phyloP scores from a whole-genome alignment of 2,888 invertebrate genomes.

The Cryptops parisi region DNA sequence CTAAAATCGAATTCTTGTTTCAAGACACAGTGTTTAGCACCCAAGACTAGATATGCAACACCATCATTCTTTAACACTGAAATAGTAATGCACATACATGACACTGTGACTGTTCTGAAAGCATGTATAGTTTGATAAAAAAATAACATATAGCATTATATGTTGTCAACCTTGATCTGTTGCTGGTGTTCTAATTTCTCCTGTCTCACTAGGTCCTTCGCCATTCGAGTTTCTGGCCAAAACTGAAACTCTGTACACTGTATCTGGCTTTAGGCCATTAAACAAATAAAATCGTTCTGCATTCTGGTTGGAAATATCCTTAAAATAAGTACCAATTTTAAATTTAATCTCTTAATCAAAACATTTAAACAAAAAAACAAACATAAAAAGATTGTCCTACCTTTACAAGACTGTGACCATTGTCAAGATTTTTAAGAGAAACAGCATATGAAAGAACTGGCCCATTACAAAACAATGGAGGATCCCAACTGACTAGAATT shows the following conservation, averaged over 20 bases:
- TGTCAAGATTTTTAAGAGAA: conserved; percentile 45
- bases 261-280: conserved; percentile 52
- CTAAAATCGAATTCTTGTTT: conserved; percentile 12
- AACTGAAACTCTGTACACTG: conserved; percentile 60
- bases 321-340: conserved; percentile 18
- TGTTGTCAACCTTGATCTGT: conserved; percentile 43
- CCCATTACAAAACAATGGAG: conserved; percentile 73
- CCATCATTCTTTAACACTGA: conserved; percentile 9
- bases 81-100: neutral
- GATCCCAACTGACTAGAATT: conserved; percentile 75
- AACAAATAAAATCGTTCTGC: conserved; percentile 59
- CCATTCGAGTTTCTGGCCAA: conserved; percentile 66
- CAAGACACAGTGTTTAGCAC: conserved; percentile 44
- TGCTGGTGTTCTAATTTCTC: conserved; percentile 50
- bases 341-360: neutral
- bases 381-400: conserved; percentile 35
- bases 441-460: conserved; percentile 74
- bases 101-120: neutral
- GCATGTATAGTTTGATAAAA: neutral
- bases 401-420: conserved; percentile 48
- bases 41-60: conserved; percentile 53
- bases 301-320: conserved; percentile 61
- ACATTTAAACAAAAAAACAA: neutral
- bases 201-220: conserved; percentile 54
- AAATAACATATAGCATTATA: neutral